These are phyloP conservation scores for Aphelocoma californica DNA, from an alignment of 2,797 vertebrate genomes.

Conservation along the genomic window DNA sequence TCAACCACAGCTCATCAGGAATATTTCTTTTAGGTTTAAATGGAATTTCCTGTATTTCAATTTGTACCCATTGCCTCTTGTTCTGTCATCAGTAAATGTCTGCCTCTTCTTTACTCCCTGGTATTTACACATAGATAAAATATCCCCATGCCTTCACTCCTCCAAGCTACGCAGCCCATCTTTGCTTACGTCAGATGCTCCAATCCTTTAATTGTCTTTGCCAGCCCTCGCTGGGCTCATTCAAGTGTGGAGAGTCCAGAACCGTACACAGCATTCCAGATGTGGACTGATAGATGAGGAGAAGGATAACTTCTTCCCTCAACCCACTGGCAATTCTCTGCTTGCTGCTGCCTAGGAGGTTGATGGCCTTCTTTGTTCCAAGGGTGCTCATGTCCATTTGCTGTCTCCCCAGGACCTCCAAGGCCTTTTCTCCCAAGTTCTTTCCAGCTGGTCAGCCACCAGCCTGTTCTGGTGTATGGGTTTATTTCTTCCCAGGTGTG, in stretches of 20 bases:
- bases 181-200: neutral
- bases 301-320: neutral
- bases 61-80: neutral
- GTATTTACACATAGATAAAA: neutral
- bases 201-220: neutral
- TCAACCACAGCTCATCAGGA: neutral
- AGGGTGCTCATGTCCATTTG: neutral
- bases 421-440: neutral
- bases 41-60: neutral
- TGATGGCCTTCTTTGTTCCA: neutral
- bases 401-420: neutral
- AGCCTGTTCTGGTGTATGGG: neutral
- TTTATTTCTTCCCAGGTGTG: neutral
- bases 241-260: neutral
- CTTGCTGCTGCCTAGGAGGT: neutral
- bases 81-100: neutral
- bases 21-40: neutral
- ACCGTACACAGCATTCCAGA: neutral
- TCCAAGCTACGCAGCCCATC: neutral
- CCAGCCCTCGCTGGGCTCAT: neutral
- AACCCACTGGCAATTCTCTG: fast-evolving
- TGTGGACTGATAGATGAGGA: neutral
- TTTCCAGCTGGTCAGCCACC: neutral
- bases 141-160: neutral
- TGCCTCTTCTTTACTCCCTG: neutral